These are phyloP conservation scores for Chascanopsetta lugubris DNA, from an alignment of 2,113 vertebrate genomes.

Conservation along the genomic window DNA sequence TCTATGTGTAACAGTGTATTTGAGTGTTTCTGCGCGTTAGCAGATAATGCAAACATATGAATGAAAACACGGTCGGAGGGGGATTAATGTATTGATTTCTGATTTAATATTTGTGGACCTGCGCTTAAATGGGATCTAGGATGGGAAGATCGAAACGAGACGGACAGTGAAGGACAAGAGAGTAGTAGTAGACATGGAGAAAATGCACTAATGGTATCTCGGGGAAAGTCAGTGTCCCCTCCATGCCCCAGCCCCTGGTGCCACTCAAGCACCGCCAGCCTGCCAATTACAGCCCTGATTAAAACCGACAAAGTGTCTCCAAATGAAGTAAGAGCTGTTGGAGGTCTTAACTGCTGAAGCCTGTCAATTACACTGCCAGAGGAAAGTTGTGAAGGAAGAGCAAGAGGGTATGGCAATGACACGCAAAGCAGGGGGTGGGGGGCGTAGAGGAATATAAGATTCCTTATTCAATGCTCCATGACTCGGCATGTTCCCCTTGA, in stretches of 20 bases:
- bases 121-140: slow-evolving; percentile 9
- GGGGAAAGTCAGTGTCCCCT: slow-evolving; percentile 69
- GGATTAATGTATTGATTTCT: slow-evolving; percentile 40
- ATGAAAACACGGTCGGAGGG: slow-evolving; percentile 18
- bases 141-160: neutral
- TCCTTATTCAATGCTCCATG: slow-evolving; percentile 7
- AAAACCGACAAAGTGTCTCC: slow-evolving; percentile 85
- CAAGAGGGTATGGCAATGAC: slow-evolving; percentile 67
- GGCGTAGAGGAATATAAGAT: slow-evolving; percentile 48
- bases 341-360: slow-evolving; percentile 76
- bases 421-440: slow-evolving; percentile 49
- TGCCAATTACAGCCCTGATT: slow-evolving; percentile 85
- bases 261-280: slow-evolving; percentile 75
- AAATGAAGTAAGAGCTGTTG: slow-evolving; percentile 83
- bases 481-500: neutral
- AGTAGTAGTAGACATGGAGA: neutral
- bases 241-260: slow-evolving; percentile 58
- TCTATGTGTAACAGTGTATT: slow-evolving; percentile 42
- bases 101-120: slow-evolving; percentile 25
- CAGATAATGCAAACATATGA: slow-evolving; percentile 36
- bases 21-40: slow-evolving; percentile 30
- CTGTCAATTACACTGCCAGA: slow-evolving; percentile 80
- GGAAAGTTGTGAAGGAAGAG: slow-evolving; percentile 64
- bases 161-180: no score
- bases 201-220: slow-evolving; percentile 32